Percentiles rank a stretch among this genome's conserved stretches.
These are phyloP conservation scores for Glossophaga mutica DNA, from an alignment of 2,797 vertebrate genomes.

Conservation along the genomic window DNA sequence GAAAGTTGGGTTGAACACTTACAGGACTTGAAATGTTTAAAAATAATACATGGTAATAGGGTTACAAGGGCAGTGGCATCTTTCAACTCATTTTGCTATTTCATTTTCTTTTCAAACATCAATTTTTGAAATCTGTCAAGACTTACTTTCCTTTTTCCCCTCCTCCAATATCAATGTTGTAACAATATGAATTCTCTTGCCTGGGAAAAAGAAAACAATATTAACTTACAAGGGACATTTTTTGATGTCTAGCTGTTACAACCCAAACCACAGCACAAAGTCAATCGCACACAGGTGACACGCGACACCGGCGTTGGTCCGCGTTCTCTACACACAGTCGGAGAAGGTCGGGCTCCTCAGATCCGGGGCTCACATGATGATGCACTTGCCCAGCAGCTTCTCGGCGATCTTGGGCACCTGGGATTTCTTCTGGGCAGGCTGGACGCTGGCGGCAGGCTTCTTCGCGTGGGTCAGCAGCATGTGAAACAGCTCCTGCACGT, in stretches of 20 bases:
- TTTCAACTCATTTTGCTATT: conserved; percentile 27
- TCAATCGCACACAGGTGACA: background rate
- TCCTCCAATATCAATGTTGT: conserved; percentile 1
- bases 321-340: background rate
- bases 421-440: conserved; percentile 80
- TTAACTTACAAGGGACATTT: background rate
- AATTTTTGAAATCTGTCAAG: conserved; percentile 27
- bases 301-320: background rate
- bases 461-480: conserved; percentile 81
- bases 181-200: background rate
- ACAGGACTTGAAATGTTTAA: conserved; percentile 40
- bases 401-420: conserved; percentile 78
- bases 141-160: background rate
- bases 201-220: background rate
- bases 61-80: background rate
- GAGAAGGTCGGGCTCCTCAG: background rate
- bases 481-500: conserved; percentile 83
- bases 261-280: background rate
- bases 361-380: conserved; percentile 76
- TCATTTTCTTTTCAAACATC: background rate
- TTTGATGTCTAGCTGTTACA: background rate
- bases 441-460: conserved; percentile 77
- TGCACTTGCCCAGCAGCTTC: conserved; percentile 77
- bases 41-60: conserved; percentile 13
- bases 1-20: background rate